Conservation (phyloP, 2,888 invertebrate genomes). For the Trypoxylon attenuatum region DNA sequence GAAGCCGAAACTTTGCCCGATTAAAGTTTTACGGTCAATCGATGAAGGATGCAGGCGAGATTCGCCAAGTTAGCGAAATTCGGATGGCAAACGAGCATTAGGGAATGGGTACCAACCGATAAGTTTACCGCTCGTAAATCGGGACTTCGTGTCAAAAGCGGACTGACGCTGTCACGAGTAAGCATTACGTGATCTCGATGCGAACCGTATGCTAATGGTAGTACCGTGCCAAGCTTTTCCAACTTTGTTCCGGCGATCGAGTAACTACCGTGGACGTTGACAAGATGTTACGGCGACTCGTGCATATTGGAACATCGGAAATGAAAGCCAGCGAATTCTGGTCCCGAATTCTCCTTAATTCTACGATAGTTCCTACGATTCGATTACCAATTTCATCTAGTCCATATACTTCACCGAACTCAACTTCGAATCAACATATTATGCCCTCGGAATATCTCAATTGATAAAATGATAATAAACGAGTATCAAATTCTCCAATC, state of each 20-base stretch:
- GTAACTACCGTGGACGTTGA: too few relatives aligned
- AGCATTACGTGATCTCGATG: slow-evolving; percentile 16
- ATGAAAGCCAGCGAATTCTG: background rate
- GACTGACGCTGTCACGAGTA: background rate
- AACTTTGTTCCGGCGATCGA: background rate
- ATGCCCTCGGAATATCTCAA: too few relatives aligned
- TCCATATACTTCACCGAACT: too few relatives aligned
- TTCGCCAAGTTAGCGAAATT: too few relatives aligned
- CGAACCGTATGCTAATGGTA: background rate
- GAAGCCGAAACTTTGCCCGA: background rate
- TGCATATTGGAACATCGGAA: background rate
- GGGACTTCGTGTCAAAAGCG: slow-evolving; percentile 1
- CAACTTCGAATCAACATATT: too few relatives aligned
- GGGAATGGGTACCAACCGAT: too few relatives aligned
- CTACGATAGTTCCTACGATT: too few relatives aligned
- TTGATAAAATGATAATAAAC: too few relatives aligned
- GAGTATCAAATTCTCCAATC: too few relatives aligned
- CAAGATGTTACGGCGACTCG: background rate
- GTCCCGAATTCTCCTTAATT: background rate
- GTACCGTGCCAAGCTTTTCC: background rate
- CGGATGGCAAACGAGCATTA: too few relatives aligned
- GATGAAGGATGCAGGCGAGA: background rate
- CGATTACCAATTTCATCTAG: too few relatives aligned
- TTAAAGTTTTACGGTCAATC: background rate
- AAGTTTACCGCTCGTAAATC: slow-evolving; percentile 22